Evolutionary conservation across 2,888 invertebrate species (phyloP).

Genomic region (Tyria jacobaeae): DNA sequence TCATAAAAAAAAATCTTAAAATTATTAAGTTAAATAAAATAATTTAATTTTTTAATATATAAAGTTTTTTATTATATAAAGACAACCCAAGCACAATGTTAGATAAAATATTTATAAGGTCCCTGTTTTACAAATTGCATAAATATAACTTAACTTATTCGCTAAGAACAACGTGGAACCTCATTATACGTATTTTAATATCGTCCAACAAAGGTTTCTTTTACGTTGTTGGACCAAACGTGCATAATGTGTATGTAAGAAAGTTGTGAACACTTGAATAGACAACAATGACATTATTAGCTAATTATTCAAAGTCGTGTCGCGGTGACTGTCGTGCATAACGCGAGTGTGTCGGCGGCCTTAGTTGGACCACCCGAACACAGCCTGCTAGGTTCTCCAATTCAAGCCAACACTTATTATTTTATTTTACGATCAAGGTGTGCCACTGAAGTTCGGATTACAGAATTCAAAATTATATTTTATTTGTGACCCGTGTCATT

Average conservation of each 20-base stretch:
- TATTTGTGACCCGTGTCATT: background rate
- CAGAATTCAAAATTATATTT: slow-evolving; percentile 25
- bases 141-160: slow-evolving; percentile 36
- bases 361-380: slow-evolving; percentile 54
- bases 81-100: slow-evolving; percentile 32
- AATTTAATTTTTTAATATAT: no score
- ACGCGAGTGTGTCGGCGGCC: slow-evolving; percentile 41
- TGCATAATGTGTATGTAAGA: slow-evolving; percentile 50
- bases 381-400: slow-evolving; percentile 35
- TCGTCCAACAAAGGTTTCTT: slow-evolving; percentile 44
- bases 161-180: slow-evolving; percentile 27
- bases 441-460: slow-evolving; percentile 32
- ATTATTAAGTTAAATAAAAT: slow-evolving; percentile 22
- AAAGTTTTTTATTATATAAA: no score
- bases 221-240: slow-evolving; percentile 29
- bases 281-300: slow-evolving; percentile 55
- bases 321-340: slow-evolving; percentile 42
- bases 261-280: slow-evolving; percentile 51
- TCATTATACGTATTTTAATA: slow-evolving; percentile 42
- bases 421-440: slow-evolving; percentile 51
- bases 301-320: slow-evolving; percentile 56
- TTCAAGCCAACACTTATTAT: slow-evolving; percentile 58
- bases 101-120: slow-evolving; percentile 28
- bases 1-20: background rate
- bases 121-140: slow-evolving; percentile 39